Evolutionary conservation across 2,888 invertebrate species (phyloP).

Genomic region (Diaperis boleti): DNA sequence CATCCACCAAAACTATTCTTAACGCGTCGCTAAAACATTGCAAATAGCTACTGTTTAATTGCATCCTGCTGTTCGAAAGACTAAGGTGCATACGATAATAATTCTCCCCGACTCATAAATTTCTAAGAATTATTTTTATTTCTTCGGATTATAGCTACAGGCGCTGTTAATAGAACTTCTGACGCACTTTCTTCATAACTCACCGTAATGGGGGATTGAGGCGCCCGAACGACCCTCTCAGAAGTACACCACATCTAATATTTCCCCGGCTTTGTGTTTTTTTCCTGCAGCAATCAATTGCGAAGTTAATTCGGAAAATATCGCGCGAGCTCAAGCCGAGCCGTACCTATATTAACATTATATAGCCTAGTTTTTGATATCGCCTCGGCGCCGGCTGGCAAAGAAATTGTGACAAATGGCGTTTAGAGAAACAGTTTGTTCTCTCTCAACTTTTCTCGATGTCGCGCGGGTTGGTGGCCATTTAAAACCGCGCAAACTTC

Average conservation of each 20-base stretch:
- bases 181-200: conserved; percentile 59
- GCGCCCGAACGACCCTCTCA: conserved; percentile 38
- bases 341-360: conserved; percentile 35
- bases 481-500: conserved; percentile 57
- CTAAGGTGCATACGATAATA: conserved; percentile 51
- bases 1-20: too few relatives aligned
- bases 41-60: too few relatives aligned
- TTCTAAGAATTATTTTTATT: conserved; percentile 52
- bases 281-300: conserved; percentile 17
- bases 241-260: conserved; percentile 33
- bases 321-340: conserved; percentile 6
- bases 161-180: conserved; percentile 62
- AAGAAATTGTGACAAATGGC: conserved; percentile 58
- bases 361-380: conserved; percentile 38
- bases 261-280: conserved; percentile 25
- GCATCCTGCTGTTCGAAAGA: conserved; percentile 38
- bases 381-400: conserved; percentile 51
- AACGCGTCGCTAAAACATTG: too few relatives aligned
- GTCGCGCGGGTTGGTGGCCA: conserved; percentile 53
- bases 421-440: conserved; percentile 54
- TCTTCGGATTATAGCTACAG: conserved; percentile 51
- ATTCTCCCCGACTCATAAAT: conserved; percentile 49
- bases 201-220: conserved; percentile 43
- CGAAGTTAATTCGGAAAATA: conserved; percentile 32
- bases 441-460: conserved; percentile 54